Base-by-base conservation (phyloP, 2,888 invertebrate species). In the Willowsia nigromaculata region DNA sequence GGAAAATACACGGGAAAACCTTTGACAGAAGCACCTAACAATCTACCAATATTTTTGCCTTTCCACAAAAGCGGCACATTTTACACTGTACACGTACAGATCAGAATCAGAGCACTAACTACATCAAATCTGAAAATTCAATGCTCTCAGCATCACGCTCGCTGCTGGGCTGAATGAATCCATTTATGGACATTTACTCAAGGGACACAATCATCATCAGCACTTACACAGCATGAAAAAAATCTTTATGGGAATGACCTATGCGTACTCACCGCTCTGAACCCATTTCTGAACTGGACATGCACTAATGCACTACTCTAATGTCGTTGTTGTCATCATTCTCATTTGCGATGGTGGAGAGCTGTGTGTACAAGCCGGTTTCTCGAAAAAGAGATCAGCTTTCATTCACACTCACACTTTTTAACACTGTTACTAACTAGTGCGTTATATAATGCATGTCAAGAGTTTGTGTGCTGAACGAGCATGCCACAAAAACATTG, bases 321-420 rank as follows among this genome's bases (percentile, higher is more conserved):
- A 7, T 65, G 33, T 65, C 33, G 15, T 5, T 65, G 15, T 27
- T 65, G 65, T 65, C 30, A 65, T 59, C 59, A 59, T 18, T 13
- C 59, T 25, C 11, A 33, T 7, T n/a, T 68, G 37, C 22, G 27
- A 6, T 13, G 13, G 62, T 62, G 27, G 30, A 11, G 27, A 22
- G 27, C 13, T 37, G 37, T 25, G 59, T 22, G n/a, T 18, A 78
- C 47, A 78, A 78, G 78, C 78, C 78, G 78, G 78, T 56, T 33
- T 78, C 78, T 56, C n/a, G 25, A 59, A 81, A 81, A 53, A 37
- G 43, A 59, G 40, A 6, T 27, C 22, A 62, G n/a, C 37, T 65
- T 81, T 81, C 81, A 81, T 81, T 81, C 80, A 81, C 80, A 56
- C 80, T 47, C 68, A 18, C 43, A n/a, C n/a, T n/a, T 47, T 27